phyloP scores from a whole-genome alignment of 2,888 invertebrate species.

The Amphipoea oculea region DNA sequence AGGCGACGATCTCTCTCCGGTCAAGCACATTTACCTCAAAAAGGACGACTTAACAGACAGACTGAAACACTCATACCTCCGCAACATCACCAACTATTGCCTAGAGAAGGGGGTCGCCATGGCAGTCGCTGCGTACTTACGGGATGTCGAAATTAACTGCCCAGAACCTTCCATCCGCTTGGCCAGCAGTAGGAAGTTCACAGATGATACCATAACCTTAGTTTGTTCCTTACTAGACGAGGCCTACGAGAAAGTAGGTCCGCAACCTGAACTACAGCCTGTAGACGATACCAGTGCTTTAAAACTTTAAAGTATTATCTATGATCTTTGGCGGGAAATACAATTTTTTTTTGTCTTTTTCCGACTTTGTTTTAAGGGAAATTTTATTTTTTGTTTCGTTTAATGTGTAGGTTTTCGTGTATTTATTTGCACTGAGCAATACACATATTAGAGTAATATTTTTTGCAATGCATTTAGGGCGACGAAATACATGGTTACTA shows the following conservation, averaged over 20 bases:
- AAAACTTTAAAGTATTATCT: slow-evolving; percentile 30
- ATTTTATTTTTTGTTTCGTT: slow-evolving; percentile 19
- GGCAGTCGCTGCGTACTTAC: slow-evolving; percentile 92
- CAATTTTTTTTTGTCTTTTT: slow-evolving; percentile 56
- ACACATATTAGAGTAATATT: slow-evolving; percentile 21
- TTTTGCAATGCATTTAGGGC: slow-evolving; percentile 23
- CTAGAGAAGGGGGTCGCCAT: slow-evolving; percentile 93
- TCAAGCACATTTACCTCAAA: slow-evolving; percentile 93
- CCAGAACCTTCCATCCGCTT: slow-evolving; percentile 94
- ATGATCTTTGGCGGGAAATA: slow-evolving; percentile 55
- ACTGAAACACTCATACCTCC: slow-evolving; percentile 89
- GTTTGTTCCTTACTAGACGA: slow-evolving; percentile 82
- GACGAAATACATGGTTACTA: slow-evolving; percentile 2
- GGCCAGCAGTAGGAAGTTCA: slow-evolving; percentile 92
- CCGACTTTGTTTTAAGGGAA: slow-evolving; percentile 16
- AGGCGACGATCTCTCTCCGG: slow-evolving; percentile 92
- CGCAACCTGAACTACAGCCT: slow-evolving; percentile 77
- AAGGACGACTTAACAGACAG: slow-evolving; percentile 84
- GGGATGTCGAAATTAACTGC: slow-evolving; percentile 91
- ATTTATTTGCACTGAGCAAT: slow-evolving; percentile 18
- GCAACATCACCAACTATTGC: slow-evolving; percentile 92
- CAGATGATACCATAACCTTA: slow-evolving; percentile 90
- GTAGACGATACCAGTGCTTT: slow-evolving; percentile 47
- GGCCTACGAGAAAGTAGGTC: slow-evolving; percentile 83
- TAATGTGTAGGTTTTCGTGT: slow-evolving; percentile 1